phyloP scores from a whole-genome alignment of 2,888 invertebrate species.

The Ryuthela nishihirai region DNA sequence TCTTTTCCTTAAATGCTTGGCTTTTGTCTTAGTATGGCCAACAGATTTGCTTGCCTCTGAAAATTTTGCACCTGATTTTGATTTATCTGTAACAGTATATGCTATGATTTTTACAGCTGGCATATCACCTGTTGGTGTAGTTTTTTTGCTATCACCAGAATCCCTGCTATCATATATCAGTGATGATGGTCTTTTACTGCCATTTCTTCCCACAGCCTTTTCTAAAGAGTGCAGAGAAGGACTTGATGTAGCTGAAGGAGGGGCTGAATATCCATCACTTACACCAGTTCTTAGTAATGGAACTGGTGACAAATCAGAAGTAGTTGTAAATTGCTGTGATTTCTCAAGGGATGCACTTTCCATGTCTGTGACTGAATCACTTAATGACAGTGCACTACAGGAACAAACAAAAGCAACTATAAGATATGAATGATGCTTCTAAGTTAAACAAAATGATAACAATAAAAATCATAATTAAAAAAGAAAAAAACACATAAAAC shows the following conservation, averaged over 20 bases:
- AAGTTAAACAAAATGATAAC: too few relatives aligned
- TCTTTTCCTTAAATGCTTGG: slow-evolving; percentile 8
- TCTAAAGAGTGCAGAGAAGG: slow-evolving; percentile 8
- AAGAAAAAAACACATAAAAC: too few relatives aligned
- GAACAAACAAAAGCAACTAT: too few relatives aligned
- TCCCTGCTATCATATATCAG: slow-evolving; percentile 17
- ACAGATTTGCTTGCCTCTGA: slow-evolving; percentile 13
- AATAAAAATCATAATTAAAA: too few relatives aligned
- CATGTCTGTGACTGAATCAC: slow-evolving; percentile 33
- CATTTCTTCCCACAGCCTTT: slow-evolving; percentile 4
- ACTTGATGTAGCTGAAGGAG: slow-evolving; percentile 12
- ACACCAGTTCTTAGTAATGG: slow-evolving; percentile 5
- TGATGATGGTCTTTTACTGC: slow-evolving; percentile 18
- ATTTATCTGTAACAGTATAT: slow-evolving; percentile 1
- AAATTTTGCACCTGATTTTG: slow-evolving; percentile 3
- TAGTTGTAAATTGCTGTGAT: slow-evolving; percentile 13
- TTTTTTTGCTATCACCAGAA: background rate
- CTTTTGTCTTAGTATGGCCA: slow-evolving; percentile 5
- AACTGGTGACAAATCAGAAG: slow-evolving; percentile 7
- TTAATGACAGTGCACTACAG: slow-evolving; percentile 33
- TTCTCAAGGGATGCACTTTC: slow-evolving; percentile 22
- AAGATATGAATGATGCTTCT: too few relatives aligned
- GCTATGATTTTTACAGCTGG: slow-evolving; percentile 9
- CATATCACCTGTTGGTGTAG: slow-evolving; percentile 2
- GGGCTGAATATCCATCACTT: slow-evolving; percentile 19